These are phyloP conservation scores for Gymnarchus niloticus DNA, from an alignment of 2,113 vertebrate species.

Conservation along the genomic window DNA sequence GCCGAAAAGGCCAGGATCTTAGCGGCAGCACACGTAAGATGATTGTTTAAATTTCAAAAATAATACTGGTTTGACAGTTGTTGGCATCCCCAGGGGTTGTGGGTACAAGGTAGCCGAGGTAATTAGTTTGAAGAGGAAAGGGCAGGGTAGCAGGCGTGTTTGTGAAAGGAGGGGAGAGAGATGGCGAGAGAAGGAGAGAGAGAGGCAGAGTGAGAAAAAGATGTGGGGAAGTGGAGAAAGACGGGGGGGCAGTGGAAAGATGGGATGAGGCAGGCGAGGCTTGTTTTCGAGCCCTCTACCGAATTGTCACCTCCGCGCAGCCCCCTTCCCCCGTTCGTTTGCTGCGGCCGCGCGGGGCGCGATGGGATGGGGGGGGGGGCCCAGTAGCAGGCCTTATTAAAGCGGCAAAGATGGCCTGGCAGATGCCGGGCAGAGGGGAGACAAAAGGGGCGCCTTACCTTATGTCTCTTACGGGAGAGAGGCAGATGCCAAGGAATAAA, in stretches of 20 bases:
- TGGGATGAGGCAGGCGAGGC: conserved; percentile 31
- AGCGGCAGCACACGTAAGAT: conserved; percentile 71
- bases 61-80: conserved; percentile 77
- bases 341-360: background rate
- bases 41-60: conserved; percentile 81
- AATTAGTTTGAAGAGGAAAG: conserved; percentile 80
- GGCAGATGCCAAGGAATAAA: conserved; percentile 42
- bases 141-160: conserved; percentile 71
- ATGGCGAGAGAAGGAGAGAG: conserved; percentile 20
- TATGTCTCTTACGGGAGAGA: conserved; percentile 34
- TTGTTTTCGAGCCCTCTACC: conserved; percentile 30
- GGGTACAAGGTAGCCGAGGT: conserved; percentile 72
- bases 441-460: conserved; percentile 42
- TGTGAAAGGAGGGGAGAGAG: conserved; percentile 51
- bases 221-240: background rate
- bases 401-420: conserved; percentile 46
- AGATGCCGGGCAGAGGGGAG: conserved; percentile 44
- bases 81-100: conserved; percentile 61
- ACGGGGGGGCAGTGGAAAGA: conserved; percentile 13
- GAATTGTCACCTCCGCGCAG: background rate
- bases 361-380: conserved; percentile 3
- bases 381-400: conserved; percentile 40
- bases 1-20: conserved; percentile 75
- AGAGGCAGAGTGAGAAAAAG: conserved; percentile 17
- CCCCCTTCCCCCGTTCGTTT: background rate